Conservation (phyloP, 1,140 invertebrate genomes). For the Pseudomyrmex gracilis region DNA sequence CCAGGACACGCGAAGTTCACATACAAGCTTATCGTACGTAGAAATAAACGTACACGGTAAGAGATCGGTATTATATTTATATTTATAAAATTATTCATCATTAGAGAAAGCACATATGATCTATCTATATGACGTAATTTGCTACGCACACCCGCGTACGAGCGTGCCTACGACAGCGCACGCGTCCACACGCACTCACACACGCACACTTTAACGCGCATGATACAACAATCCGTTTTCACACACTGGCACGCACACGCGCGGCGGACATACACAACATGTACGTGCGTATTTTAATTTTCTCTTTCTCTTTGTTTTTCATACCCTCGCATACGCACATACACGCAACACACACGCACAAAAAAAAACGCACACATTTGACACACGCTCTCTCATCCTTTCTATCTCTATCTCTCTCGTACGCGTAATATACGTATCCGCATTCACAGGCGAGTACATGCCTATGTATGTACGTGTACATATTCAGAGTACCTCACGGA, state of each 20-base stretch:
- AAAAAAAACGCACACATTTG: no score
- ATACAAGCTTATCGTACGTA: slow-evolving; percentile 51
- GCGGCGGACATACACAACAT: slow-evolving; percentile 64
- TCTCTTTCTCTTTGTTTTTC: not conserved
- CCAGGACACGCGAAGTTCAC: slow-evolving; percentile 49
- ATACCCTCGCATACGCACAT: not conserved
- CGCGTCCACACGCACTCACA: slow-evolving; percentile 64
- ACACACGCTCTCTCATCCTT: not conserved
- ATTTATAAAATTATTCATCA: slow-evolving; percentile 84
- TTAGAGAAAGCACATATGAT: slow-evolving; percentile 84
- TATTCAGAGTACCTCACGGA: slow-evolving; percentile 76
- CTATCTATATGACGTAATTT: slow-evolving; percentile 83
- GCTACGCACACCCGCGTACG: slow-evolving; percentile 75
- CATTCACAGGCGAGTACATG: slow-evolving; percentile 72
- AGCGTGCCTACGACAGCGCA: slow-evolving; percentile 72
- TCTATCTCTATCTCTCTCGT: not conserved
- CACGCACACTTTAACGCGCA: slow-evolving; percentile 46
- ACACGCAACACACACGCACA: no score
- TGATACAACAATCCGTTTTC: slow-evolving; percentile 37
- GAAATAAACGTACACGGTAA: slow-evolving; percentile 77
- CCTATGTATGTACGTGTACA: slow-evolving; percentile 78
- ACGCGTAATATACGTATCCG: slow-evolving; percentile 54
- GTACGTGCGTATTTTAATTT: slow-evolving; percentile 51
- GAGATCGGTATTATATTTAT: slow-evolving; percentile 82
- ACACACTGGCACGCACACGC: slow-evolving; percentile 67